Percentiles rank a stretch among this genome's conserved stretches.
These are phyloP conservation scores for Microcebus griseorufus DNA, from an alignment of 2,113 vertebrate genomes.

Conservation along the genomic window DNA sequence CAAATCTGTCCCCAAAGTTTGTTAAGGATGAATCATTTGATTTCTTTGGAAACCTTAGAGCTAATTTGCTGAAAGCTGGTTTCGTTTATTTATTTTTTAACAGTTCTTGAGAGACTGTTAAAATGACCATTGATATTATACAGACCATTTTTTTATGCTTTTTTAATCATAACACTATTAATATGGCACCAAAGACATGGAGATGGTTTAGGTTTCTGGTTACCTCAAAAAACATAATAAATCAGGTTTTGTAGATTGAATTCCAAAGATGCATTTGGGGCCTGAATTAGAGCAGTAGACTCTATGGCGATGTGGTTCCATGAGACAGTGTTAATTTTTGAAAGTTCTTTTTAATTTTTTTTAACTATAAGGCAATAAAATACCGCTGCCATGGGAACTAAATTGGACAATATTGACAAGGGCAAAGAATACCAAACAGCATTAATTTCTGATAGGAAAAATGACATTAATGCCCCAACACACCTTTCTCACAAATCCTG, in stretches of 20 bases:
- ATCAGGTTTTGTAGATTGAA: neutral
- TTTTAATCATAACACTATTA: neutral
- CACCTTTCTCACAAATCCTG: slow-evolving; percentile 23
- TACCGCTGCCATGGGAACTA: neutral
- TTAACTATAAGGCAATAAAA: neutral
- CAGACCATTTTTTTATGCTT: neutral
- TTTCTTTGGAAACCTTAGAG: neutral
- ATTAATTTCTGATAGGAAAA: slow-evolving; percentile 59
- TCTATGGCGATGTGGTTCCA: neutral
- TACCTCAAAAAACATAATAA: neutral
- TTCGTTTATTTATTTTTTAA: neutral
- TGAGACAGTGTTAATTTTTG: neutral
- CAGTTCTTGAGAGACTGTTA: neutral
- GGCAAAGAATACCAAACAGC: neutral
- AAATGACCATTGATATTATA: neutral
- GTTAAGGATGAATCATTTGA: neutral
- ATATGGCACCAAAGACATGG: neutral
- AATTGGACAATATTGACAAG: slow-evolving; percentile 29
- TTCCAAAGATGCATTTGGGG: neutral
- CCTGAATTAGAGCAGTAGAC: neutral
- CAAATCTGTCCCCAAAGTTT: neutral
- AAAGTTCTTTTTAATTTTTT: neutral
- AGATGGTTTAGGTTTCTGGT: neutral
- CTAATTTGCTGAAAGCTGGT: neutral
- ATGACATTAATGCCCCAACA: neutral